Percentiles rank a stretch among this genome's conserved stretches.
Evolutionary conservation across 2,888 invertebrate species (phyloP).

Genomic region (Chymomyza procnemis): DNA sequence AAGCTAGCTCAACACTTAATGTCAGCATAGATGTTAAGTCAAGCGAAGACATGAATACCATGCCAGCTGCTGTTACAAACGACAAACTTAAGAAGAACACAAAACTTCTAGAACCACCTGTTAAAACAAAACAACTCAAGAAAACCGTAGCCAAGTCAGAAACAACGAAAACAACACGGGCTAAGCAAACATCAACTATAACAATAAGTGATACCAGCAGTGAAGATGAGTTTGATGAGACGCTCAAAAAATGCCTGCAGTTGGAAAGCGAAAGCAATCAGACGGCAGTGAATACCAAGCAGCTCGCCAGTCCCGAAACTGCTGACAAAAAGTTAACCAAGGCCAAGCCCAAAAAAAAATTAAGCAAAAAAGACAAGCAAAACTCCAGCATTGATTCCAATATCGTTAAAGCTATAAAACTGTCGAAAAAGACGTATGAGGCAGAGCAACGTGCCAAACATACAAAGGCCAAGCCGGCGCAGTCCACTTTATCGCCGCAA

Average conservation of each 20-base stretch:
- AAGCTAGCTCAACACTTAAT: not conserved
- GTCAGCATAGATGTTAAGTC: not conserved
- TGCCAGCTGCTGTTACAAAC: not conserved
- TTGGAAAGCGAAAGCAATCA: too few relatives aligned
- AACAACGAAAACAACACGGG: not conserved
- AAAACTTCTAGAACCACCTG: too few relatives aligned
- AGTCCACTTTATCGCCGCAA: not conserved
- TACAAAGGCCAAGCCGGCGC: conserved; percentile 1
- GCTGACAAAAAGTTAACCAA: not conserved
- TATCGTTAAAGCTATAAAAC: conserved; percentile 36
- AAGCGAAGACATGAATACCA: not conserved
- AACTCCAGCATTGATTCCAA: conserved; percentile 26
- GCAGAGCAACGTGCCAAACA: conserved; percentile 21
- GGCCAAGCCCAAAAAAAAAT: not conserved
- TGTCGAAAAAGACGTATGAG: conserved; percentile 39
- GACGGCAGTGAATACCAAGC: not conserved
- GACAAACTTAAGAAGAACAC: too few relatives aligned
- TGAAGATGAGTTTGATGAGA: not conserved
- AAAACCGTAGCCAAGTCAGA: not conserved
- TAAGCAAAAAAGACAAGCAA: not conserved
- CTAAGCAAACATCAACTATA: too few relatives aligned
- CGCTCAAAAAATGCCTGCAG: not conserved
- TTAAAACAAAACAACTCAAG: not conserved
- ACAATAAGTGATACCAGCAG: not conserved
- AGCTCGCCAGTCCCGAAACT: not conserved